Percentiles rank a stretch among this genome's conserved stretches.
These are phyloP conservation scores for Columba guinea DNA, from an alignment of 2,797 vertebrate genomes.

Conservation along the genomic window DNA sequence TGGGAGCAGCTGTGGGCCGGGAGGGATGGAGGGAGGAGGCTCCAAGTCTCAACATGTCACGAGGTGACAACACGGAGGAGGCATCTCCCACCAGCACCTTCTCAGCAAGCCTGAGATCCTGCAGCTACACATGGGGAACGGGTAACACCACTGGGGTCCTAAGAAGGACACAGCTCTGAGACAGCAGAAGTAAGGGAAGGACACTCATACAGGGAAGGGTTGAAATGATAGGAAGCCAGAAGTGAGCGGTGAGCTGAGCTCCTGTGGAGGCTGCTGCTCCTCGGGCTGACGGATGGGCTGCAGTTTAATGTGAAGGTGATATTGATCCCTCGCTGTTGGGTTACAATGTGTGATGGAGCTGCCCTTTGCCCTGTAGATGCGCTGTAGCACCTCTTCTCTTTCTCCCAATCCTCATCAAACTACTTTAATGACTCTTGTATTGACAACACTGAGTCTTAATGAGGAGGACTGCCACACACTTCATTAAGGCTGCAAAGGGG, in stretches of 20 bases:
- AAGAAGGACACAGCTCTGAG: neutral
- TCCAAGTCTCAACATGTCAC: neutral
- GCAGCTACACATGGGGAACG: neutral
- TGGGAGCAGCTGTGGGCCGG: neutral
- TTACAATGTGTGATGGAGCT: conserved; percentile 60
- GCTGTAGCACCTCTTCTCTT: conserved; percentile 42
- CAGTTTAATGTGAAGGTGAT: conserved; percentile 62
- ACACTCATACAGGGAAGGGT: neutral
- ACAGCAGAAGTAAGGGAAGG: neutral
- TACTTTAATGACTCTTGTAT: conserved; percentile 81
- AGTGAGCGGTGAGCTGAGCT: conserved; percentile 44
- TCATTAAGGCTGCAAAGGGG: conserved; percentile 72
- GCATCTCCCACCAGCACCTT: neutral
- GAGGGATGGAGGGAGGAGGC: neutral
- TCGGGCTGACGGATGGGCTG: conserved; percentile 65
- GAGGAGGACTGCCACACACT: conserved; percentile 76
- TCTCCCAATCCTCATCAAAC: conserved; percentile 73
- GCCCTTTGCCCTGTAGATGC: conserved; percentile 69
- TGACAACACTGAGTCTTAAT: conserved; percentile 76
- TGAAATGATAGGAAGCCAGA: neutral
- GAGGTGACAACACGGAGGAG: neutral
- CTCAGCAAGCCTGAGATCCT: neutral
- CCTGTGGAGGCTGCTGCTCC: conserved; percentile 35
- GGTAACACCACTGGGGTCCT: neutral
- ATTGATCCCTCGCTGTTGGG: conserved; percentile 72